Evolutionary conservation across 2,888 invertebrate species (phyloP), one percentile per base, ranked within the genome.

Genomic region (Clistopyga incitator): DNA sequence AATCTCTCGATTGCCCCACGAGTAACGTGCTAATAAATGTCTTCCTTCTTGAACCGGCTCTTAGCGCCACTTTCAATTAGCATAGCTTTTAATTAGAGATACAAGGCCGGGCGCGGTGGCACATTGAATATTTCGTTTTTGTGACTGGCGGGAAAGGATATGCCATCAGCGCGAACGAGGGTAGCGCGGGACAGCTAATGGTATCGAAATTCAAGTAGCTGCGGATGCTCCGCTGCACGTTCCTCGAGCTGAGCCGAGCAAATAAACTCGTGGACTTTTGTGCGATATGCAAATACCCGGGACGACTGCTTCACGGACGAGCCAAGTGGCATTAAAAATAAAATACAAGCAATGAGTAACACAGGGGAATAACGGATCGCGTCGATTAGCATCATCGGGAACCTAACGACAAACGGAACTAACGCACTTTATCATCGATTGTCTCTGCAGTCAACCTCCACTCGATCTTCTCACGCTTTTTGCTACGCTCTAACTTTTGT

Each of bases 1-100:
- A 59, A 61, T 61, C 34, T 15, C 47, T 15, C 23, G 56, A 10
- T 54, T 47, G 38, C 11, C 29, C n/a, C 20, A 47, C 61, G 29
- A 8, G 75, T 64, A 29, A 18, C 42, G 47, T 74, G 81, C 71
- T 84, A 81, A 84, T 84, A 81, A 75, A 78, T 61, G 78, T 75
- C 65, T 84, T 81, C 84, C 84, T 34, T 78, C 84, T 81, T 67
- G 81, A 78, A 81, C 71, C 81, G 38, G 20, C 84, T 78, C 81
- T 84, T 78, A 76, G 84, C 71, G 84, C 78, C 78, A 78, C 81
- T 78, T 71, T 59, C 81, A 84, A 84, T 84, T 84, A 84, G 81
- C 84, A 84, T 84, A 81, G 84, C 84, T 84, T 84, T 84, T 81
- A 84, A 84, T 84, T 84, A 84, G 75, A 15, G 81, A 81, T 75